Percentiles rank a stretch among this genome's conserved stretches.
These are phyloP conservation scores for Tachycineta bicolor DNA, from an alignment of 2,113 vertebrate genomes.

Conservation along the genomic window DNA sequence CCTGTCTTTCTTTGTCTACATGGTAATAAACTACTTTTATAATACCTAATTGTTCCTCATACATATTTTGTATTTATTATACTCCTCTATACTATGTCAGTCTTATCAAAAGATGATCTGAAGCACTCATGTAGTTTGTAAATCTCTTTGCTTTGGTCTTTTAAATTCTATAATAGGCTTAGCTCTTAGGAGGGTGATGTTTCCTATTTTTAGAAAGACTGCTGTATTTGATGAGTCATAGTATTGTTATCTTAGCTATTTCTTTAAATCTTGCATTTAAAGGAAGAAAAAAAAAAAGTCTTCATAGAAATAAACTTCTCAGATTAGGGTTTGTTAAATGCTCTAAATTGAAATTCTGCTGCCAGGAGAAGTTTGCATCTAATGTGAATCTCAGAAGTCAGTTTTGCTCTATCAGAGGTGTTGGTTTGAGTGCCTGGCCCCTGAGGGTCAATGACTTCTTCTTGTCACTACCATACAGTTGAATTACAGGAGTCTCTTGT, in stretches of 20 bases:
- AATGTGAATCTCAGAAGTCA: neutral
- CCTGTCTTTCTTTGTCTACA: neutral
- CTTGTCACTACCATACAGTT: neutral
- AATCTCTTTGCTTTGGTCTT: neutral
- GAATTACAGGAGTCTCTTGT: neutral
- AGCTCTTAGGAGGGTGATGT: neutral
- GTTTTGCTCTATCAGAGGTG: neutral
- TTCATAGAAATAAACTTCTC: neutral
- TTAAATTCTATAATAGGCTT: neutral
- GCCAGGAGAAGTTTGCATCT: neutral
- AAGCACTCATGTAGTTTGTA: neutral
- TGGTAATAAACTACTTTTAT: neutral
- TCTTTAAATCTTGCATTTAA: neutral
- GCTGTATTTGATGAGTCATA: neutral
- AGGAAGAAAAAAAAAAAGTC: neutral
- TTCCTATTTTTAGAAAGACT: neutral
- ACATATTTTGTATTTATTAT: neutral
- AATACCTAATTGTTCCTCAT: rapidly evolving
- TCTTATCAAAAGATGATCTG: neutral
- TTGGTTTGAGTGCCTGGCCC: neutral
- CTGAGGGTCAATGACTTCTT: neutral
- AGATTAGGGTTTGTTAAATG: neutral
- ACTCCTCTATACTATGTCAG: neutral
- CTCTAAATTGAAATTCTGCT: neutral
- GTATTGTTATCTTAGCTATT: neutral